Evolutionary conservation across 2,888 invertebrate species (phyloP), one percentile per base, ranked within the genome.

Genomic region (Lepidocyrtinus sp.): DNA sequence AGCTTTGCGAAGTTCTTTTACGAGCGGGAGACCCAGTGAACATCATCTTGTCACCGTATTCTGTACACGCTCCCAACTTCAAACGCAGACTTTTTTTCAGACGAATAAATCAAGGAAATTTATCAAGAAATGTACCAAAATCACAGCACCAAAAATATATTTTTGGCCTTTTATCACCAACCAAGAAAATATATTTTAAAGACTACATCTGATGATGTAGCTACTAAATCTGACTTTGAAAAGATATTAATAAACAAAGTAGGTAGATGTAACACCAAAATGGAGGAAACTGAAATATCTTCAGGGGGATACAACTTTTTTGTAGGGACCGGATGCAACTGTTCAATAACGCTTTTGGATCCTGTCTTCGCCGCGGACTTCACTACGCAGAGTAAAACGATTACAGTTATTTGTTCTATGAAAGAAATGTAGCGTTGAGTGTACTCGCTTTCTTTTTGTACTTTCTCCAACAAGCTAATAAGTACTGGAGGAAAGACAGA

Each of bases 21-120:
- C 85, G 75, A 26, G 85, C 85, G 7, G 86, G 86, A 59, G 85
- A 84, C 9, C 86, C 86, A 22, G 86, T 86, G 78, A 86, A 86
- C 86, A 86, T 86, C 86, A 86, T 86, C 69, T 82, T 22, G 19
- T 21, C 21, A 63, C 21, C 61, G n/a, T 9, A 63, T 2, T 7
- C 19, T 7, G 24, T 36, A 12, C 36, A 36, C 36, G n/a, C n/a
- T n/a, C n/a, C n/a, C n/a, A n/a, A n/a, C n/a, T n/a, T n/a, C n/a
- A n/a, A n/a, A n/a, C n/a, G n/a, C n/a, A n/a, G n/a, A n/a, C n/a
- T n/a, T n/a, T n/a, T n/a, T n/a, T 36, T 36, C 36, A 36, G 36
- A 36, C 36, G 12, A 36, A 36, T 36, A 36, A 36, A 36, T 36
- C 36, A 36, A 36, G 7, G 5, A 9, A 36, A 36, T 9, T 12